These are phyloP conservation scores for Centropristis striata DNA, from an alignment of 2,113 vertebrate species.

Conservation along the genomic window DNA sequence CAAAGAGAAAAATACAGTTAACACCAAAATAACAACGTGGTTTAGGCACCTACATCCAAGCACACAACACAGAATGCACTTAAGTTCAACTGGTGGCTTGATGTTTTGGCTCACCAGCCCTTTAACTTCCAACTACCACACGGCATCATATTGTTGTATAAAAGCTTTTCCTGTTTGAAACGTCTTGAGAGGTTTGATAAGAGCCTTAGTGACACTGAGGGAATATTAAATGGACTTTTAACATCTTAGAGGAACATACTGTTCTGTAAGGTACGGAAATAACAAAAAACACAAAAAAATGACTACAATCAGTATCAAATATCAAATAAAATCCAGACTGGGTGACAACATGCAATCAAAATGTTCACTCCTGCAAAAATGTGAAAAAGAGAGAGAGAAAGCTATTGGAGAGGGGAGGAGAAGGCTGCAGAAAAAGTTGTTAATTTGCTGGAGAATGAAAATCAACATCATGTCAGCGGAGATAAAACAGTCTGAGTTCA, in stretches of 20 bases:
- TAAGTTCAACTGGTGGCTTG: neutral
- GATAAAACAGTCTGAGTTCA: slow-evolving; percentile 15
- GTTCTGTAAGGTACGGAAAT: neutral
- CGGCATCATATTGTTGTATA: neutral
- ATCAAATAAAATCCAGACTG: slow-evolving; percentile 1
- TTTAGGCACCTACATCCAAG: neutral
- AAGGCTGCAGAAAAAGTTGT: neutral
- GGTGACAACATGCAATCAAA: neutral
- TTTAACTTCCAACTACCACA: neutral
- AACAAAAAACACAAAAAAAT: neutral
- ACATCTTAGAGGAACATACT: slow-evolving; percentile 9
- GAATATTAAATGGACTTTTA: neutral
- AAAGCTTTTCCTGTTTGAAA: slow-evolving; percentile 48
- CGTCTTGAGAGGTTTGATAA: slow-evolving; percentile 57
- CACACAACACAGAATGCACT: neutral
- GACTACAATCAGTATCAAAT: neutral
- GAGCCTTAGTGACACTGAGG: slow-evolving; percentile 5
- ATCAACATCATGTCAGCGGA: slow-evolving; percentile 13
- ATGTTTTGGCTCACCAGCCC: neutral
- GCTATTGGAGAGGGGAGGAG: neutral
- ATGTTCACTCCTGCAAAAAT: neutral
- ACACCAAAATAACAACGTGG: neutral
- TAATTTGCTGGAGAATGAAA: slow-evolving; percentile 2
- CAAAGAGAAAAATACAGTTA: slow-evolving; percentile 4
- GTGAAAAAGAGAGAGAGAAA: neutral